Evolutionary conservation across 1,140 invertebrate genomes (phyloP).

Genomic region (Magallana gigas): DNA sequence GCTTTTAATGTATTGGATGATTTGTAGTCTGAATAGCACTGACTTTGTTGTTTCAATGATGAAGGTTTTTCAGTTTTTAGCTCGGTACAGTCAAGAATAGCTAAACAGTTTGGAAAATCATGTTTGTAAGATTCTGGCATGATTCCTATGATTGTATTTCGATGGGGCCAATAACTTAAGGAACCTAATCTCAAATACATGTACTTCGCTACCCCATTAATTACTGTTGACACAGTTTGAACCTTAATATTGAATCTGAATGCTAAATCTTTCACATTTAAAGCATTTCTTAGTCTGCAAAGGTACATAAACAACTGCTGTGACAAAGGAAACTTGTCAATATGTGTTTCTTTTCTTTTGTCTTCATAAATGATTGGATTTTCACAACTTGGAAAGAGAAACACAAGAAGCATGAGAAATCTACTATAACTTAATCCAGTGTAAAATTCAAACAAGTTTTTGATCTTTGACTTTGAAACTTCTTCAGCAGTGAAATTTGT

Average conservation of each 20-base stretch:
- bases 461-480: neutral
- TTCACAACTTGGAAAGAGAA: neutral
- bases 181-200: constrained; percentile 38
- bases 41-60: constrained; percentile 21
- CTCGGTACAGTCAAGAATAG: constrained; percentile 38
- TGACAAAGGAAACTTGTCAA: neutral
- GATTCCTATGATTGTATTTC: neutral
- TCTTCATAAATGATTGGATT: neutral
- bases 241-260: constrained; percentile 34
- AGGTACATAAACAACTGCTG: constrained; percentile 18
- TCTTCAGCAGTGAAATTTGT: neutral
- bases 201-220: neutral
- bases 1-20: neutral
- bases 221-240: constrained; percentile 42
- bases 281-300: constrained; percentile 32
- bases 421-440: neutral
- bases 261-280: constrained; percentile 39
- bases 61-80: constrained; percentile 38
- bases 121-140: constrained; percentile 14
- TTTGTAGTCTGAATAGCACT: constrained; percentile 19
- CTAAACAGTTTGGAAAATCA: constrained; percentile 30
- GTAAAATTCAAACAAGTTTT: constrained; percentile 3
- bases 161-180: constrained; percentile 32
- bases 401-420: neutral
- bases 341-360: neutral